These are phyloP conservation scores for Fulica atra DNA, from an alignment of 2,113 vertebrate genomes.

Conservation along the genomic window DNA sequence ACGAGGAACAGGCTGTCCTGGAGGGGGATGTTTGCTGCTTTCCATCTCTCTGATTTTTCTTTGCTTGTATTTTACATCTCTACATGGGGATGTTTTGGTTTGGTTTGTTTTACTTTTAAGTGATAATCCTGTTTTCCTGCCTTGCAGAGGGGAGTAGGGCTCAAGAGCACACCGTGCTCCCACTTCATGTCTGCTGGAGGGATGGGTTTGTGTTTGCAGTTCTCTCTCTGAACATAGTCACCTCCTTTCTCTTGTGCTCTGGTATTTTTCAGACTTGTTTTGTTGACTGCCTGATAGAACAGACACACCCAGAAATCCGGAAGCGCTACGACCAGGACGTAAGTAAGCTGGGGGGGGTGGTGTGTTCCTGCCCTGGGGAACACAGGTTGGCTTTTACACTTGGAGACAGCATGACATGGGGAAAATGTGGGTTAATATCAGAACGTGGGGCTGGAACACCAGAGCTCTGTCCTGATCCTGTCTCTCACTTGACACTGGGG, in stretches of 20 bases:
- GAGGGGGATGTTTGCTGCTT: not conserved
- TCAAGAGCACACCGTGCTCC: constrained; percentile 90
- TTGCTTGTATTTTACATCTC: not conserved
- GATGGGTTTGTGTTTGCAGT: not conserved
- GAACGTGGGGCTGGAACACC: not conserved
- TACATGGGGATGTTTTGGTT: rapidly evolving
- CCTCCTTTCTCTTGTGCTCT: not conserved
- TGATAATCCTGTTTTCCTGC: not conserved
- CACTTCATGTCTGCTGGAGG: not conserved
- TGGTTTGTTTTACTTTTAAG: not conserved
- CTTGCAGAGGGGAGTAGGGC: constrained; percentile 93
- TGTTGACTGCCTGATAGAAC: constrained; percentile 97
- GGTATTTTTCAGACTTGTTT: constrained; percentile 88
- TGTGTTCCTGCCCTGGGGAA: not conserved
- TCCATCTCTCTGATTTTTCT: not conserved
- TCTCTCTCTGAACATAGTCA: not conserved
- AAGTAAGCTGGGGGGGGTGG: constrained; percentile 72
- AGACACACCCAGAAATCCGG: constrained; percentile 96
- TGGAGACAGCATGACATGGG: not conserved
- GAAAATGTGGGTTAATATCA: not conserved
- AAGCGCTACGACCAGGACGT: constrained; percentile 95
- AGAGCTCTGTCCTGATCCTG: not conserved
- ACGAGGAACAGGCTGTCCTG: not conserved
- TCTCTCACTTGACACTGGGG: not conserved
- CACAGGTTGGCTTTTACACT: not conserved